Evolutionary conservation across 1,140 invertebrate genomes (phyloP).

Genomic region (Drosophila pseudoananassae): DNA sequence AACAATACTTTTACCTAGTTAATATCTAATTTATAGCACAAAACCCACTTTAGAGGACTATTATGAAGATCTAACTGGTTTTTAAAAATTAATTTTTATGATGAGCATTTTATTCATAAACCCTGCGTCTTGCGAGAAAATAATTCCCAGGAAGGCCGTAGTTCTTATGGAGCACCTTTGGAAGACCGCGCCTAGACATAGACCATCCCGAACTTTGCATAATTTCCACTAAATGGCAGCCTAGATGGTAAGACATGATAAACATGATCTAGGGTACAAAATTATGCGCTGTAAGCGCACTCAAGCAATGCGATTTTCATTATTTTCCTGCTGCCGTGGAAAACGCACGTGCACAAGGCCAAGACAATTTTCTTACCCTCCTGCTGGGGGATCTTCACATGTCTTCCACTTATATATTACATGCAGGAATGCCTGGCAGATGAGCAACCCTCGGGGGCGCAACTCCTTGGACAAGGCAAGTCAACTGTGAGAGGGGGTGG

Average conservation of each 20-base stretch:
- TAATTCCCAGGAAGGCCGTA: conserved; percentile 25
- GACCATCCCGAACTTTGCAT: conserved; percentile 52
- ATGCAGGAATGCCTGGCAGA: conserved; percentile 40
- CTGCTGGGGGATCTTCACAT: conserved; percentile 8
- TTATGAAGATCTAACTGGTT: too few relatives aligned
- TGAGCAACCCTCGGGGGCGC: conserved; percentile 65
- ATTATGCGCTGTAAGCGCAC: conserved; percentile 60
- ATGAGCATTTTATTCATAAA: too few relatives aligned
- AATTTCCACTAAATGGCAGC: conserved; percentile 42
- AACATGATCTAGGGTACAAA: conserved; percentile 47
- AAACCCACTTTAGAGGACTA: too few relatives aligned
- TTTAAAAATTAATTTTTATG: too few relatives aligned
- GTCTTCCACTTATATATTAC: neutral
- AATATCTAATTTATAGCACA: too few relatives aligned
- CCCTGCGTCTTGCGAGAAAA: neutral
- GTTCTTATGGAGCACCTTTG: neutral
- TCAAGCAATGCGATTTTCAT: conserved; percentile 72
- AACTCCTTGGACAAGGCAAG: conserved; percentile 50
- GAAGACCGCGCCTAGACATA: conserved; percentile 3
- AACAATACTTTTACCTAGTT: too few relatives aligned
- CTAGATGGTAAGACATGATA: conserved; percentile 18
- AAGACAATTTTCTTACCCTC: conserved; percentile 68
- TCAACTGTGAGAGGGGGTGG: conserved; percentile 47
- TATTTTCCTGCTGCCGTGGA: conserved; percentile 44
- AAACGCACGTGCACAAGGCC: conserved; percentile 66